These are phyloP conservation scores for Omphaloscelis lunosa DNA, from an alignment of 2,888 invertebrate species.

Conservation along the genomic window DNA sequence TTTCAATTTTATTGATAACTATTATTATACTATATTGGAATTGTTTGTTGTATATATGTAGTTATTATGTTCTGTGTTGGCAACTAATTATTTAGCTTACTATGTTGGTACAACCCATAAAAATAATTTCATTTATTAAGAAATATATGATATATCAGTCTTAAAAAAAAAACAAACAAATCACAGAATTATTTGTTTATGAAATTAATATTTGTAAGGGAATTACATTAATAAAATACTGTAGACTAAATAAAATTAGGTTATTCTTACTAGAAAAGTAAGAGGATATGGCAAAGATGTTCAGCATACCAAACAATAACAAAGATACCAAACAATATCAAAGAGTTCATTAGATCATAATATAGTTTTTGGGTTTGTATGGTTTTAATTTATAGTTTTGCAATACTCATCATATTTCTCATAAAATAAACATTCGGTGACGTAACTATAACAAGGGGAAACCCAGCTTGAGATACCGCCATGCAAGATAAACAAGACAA, in stretches of 20 bases:
- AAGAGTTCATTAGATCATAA: background rate
- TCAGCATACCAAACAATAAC: background rate
- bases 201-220: background rate
- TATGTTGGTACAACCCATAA: background rate
- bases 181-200: background rate
- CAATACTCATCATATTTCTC: slow-evolving; percentile 1
- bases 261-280: background rate
- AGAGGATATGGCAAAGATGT: background rate
- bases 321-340: slow-evolving; percentile 4
- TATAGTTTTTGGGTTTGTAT: background rate
- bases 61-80: background rate
- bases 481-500: slow-evolving; percentile 25
- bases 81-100: background rate
- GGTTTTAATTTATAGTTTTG: background rate
- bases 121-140: background rate
- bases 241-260: background rate
- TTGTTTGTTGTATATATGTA: background rate
- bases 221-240: background rate
- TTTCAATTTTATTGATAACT: background rate
- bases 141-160: background rate
- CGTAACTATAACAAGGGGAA: slow-evolving; percentile 27
- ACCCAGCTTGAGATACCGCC: background rate
- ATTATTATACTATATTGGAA: background rate
- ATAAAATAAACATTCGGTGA: slow-evolving; percentile 26
- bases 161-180: background rate